Base-by-base conservation (phyloP, 2,888 invertebrate species). In the Dryobotodes eremita region DNA sequence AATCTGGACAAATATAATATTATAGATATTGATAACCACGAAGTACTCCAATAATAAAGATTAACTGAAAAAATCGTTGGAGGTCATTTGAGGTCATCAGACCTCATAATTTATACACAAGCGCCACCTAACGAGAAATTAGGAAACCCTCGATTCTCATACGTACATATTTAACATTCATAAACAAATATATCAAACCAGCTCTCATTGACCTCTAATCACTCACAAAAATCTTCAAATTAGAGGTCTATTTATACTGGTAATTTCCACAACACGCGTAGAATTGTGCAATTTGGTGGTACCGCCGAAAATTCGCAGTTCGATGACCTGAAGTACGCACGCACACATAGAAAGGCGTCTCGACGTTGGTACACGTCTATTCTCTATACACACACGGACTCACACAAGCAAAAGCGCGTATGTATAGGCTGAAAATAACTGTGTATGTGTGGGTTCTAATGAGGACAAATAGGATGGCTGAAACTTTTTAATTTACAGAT, bases 221-320 rank as follows among this genome's bases (percentile, higher is more conserved):
- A 26, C 23, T 48, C 57, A 36, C 17, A 6, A 59, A 71, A 23
- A 48, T 8, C 13, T 57, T 2, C 0, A 55, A 55, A 68, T 31
- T 53, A 77, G 26, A 69, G 82, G 0, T 85, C 86, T 73, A 48
- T n/a, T 66, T 75, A 79, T 7, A 69, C 50, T 83, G 84, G 88
- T n/a, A 42, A 68, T 69, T 80, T 71, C 59, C 70, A 62, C 65
- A 84, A 36, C 75, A 82, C 81, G 79, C 85, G 77, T 89, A 87
- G 84, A 90, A 90, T 93, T 93, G 93, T 92, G 93, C 93, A 94
- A 94, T 92, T 91, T 86, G 82, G 76, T 84, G 46, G 87, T 90
- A 88, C 89, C 83, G 89, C 92, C 92, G 91, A 93, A 93, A 93
- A 91, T 93, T 93, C 85, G 91, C 88, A 89, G 94, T 92, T 93